Evolutionary conservation across 2,113 vertebrate genomes (phyloP).

Genomic region (Candoia aspera): DNA sequence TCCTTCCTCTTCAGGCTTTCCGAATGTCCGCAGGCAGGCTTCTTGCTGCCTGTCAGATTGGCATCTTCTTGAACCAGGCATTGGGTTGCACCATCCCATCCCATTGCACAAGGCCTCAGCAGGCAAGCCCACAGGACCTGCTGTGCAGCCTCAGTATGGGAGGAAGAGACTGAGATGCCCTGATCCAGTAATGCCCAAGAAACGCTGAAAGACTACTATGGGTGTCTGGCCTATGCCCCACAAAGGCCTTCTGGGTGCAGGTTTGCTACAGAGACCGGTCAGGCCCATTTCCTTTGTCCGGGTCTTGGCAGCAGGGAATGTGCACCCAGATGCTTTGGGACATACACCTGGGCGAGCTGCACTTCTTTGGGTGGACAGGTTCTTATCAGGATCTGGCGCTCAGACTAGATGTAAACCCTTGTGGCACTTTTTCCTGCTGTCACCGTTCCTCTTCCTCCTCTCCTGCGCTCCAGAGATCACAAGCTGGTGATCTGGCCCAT

Average conservation of each 20-base stretch:
- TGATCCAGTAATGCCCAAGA: too few species aligned
- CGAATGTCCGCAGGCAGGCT: neutral
- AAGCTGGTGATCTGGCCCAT: too few species aligned
- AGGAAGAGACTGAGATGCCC: neutral
- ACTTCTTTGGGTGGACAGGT: neutral
- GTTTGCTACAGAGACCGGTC: neutral
- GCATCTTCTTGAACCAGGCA: neutral
- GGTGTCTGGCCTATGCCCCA: neutral
- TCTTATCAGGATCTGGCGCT: neutral
- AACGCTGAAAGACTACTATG: too few species aligned
- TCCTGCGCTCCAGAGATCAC: too few species aligned
- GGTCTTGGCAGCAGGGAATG: too few species aligned
- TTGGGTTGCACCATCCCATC: neutral
- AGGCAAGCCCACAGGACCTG: neutral
- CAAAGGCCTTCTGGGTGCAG: neutral
- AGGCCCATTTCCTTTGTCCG: too few species aligned
- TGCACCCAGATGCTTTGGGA: neutral
- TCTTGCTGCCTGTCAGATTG: neutral
- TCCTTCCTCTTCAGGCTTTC: constrained; percentile 29
- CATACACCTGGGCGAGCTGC: neutral
- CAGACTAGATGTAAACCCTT: neutral
- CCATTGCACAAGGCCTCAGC: neutral
- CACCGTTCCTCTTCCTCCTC: neutral
- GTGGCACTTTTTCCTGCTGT: neutral
- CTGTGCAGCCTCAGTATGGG: neutral